phyloP scores from a whole-genome alignment of 2,797 vertebrate genomes.

The Distichodus sexfasciatus region DNA sequence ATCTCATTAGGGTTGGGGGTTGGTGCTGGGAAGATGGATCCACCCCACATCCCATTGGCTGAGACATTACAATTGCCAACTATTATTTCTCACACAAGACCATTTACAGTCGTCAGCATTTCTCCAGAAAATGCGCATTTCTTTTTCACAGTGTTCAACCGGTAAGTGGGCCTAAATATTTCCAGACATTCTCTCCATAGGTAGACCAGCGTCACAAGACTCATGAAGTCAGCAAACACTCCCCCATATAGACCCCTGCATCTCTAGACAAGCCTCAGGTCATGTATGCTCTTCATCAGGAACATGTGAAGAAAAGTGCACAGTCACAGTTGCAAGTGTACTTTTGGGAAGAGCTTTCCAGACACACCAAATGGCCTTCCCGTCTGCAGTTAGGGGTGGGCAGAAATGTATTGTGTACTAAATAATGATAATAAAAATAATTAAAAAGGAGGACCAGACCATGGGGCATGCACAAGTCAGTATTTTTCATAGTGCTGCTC shows the following conservation, averaged over 20 bases:
- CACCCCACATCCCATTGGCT: conserved; percentile 64
- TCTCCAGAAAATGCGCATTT: neutral
- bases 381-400: neutral
- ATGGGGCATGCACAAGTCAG: too few species aligned
- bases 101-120: conserved; percentile 12
- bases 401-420: neutral
- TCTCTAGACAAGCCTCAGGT: neutral
- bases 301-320: conserved; percentile 59
- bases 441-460: neutral
- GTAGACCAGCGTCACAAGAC: neutral
- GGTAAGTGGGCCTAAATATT: neutral
- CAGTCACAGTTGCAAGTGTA: conserved; percentile 56
- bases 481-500: too few species aligned
- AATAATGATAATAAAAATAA: neutral
- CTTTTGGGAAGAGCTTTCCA: neutral
- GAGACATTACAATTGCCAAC: conserved; percentile 33
- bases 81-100: conserved; percentile 5
- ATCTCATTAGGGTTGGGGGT: conserved; percentile 57
- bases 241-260: conserved; percentile 15
- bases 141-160: conserved; percentile 13
- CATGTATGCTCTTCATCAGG: conserved; percentile 53
- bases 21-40: conserved; percentile 41
- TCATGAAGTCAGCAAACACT: neutral
- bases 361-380: neutral
- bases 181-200: neutral